Evolutionary conservation across 2,113 vertebrate genomes (phyloP), one percentile per base, ranked within the genome.

Genomic region (Epinephelus moara): DNA sequence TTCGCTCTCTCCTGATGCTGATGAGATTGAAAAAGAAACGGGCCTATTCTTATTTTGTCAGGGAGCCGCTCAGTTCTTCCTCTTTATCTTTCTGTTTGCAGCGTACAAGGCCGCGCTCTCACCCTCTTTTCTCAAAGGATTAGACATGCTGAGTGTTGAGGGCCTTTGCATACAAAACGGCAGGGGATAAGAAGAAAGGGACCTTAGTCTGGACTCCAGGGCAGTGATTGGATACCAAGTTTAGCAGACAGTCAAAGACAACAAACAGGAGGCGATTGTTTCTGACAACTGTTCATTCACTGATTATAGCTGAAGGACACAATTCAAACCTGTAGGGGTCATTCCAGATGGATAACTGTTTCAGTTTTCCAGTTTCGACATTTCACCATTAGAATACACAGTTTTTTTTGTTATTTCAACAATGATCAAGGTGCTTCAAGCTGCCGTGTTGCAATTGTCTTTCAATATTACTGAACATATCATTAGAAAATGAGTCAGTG

Each of bases 1-100:
- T 71, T 60, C n/a, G 47, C 79, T 30, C 55, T 76, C 45, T 49
- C 13, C 64, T 80, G 69, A 88, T 80, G 66, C 80, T 88, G 80
- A 89, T 85, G 80, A 89, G 86, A 89, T 83, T 70, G 30, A 17
- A 67, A 82, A 85, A 37, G 14, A 66, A 81, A 77, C 50, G 62
- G 57, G 70, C 68, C 69, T 55, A 30, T 83, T 86, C 72, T 76
- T 70, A 55, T 88, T 88, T 87, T 76, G 70, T 77, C 77, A 50
- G 72, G 27, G 61, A 89, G 61, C 68, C 19, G 30, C 75, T 73
- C 67, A 40, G 67, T 47, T 81, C 78, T 64, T 61, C 50, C 21
- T 85, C 78, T 84, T 89, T 87, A 85, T 91, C 85, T 87, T 80
- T 81, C 52, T 67, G 66, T 91, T 87, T 81, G 89, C 85, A 80